phyloP scores from a whole-genome alignment of 2,797 vertebrate species.

The Molossus alvarezi region DNA sequence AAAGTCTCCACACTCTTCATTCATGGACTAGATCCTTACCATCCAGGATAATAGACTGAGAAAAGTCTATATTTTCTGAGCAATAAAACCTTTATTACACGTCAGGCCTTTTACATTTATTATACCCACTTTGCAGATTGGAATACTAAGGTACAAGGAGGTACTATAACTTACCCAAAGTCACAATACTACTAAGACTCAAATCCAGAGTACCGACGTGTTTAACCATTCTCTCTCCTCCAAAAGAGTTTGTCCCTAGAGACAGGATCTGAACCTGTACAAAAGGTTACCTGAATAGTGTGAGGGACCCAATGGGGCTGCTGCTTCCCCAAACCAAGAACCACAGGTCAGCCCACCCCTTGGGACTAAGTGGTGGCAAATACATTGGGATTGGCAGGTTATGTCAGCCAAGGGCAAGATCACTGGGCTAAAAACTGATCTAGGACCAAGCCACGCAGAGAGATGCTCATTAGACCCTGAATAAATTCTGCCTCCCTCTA shows the following conservation, averaged over 20 bases:
- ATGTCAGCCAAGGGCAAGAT: background rate
- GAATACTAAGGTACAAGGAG: background rate
- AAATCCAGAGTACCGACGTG: background rate
- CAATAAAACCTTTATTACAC: constrained; percentile 9
- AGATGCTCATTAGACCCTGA: background rate
- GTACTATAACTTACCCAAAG: background rate
- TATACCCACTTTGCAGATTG: constrained; percentile 26
- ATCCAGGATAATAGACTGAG: background rate
- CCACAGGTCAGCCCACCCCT: background rate
- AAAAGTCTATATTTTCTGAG: background rate
- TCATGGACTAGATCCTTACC: background rate
- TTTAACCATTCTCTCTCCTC: background rate
- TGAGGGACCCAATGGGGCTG: background rate
- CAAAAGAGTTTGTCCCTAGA: background rate
- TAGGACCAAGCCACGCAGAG: background rate
- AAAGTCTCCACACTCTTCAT: background rate
- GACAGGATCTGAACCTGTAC: background rate
- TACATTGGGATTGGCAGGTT: background rate
- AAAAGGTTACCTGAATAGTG: background rate
- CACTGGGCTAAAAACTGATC: background rate
- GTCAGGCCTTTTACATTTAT: background rate
- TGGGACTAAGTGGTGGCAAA: background rate
- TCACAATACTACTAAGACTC: background rate
- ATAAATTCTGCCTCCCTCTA: background rate
- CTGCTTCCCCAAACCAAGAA: background rate